Evolutionary conservation across 2,797 vertebrate species (phyloP), one percentile per base, ranked within the genome.

Genomic region (Hydrophis major): DNA sequence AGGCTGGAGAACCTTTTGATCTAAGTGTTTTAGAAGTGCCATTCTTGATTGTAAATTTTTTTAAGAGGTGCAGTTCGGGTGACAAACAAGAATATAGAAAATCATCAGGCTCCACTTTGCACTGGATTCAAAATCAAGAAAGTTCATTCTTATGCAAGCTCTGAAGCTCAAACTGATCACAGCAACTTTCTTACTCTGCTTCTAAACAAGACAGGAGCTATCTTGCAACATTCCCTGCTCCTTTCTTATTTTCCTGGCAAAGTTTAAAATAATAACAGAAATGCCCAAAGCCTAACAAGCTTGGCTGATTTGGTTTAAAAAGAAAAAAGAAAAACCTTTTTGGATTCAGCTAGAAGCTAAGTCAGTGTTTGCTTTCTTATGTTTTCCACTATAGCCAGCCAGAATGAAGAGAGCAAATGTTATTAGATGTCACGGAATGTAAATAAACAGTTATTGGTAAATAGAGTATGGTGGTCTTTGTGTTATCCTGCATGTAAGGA

Each of bases 381-480:
- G 94, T 96, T 97, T 96, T 96, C 96, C 94, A 94, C 90, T 91
- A 95, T 95, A 95, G 93, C 93, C 95, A 94, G 93, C 90, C 95
- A 47, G 0, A 95, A 92, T 94, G 95, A 95, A 96, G 95, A 95
- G 93, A 94, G 95, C 94, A 93, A 96, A 96, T 93, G 95, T 95
- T 96, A 95, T 96, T 96, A 95, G 95, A 97, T 97, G 96, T 97
- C 96, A 95, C 92, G 95, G 96, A 94, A 95, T 95, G 95, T 93
- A 94, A 96, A 96, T 95, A 96, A 96, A 96, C 95, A 96, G 96
- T 94, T 96, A 97, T 95, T 96, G 96, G 96, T 96, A 96, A 96
- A 96, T 96, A 96, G 87, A 96, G 94, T 97, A 94, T 96, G 97
- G 96, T 96, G 97, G 97, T 97, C 97, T 97, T 95, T 97, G 97